Evolutionary conservation across 64 coral and sea anemone genomes (phyloP).

Genomic region (Porites lutea): DNA sequence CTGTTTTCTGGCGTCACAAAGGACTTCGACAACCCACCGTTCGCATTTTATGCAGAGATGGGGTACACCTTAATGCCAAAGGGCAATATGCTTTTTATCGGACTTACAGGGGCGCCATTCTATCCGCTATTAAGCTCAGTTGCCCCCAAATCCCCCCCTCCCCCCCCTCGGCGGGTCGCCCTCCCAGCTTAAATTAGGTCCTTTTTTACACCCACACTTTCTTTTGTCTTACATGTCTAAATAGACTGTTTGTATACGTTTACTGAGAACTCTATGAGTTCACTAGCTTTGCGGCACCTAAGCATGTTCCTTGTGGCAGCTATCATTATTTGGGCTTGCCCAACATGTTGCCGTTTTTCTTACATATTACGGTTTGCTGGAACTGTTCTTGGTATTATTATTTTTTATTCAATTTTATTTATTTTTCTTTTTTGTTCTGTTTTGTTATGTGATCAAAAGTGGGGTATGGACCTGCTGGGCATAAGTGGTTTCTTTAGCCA

Average conservation of each 20-base stretch:
- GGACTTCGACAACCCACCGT: background rate
- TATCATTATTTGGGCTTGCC: background rate
- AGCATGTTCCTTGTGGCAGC: background rate
- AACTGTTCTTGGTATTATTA: too few relatives aligned
- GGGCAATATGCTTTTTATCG: background rate
- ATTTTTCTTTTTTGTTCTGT: background rate
- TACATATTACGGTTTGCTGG: background rate
- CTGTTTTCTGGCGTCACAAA: background rate
- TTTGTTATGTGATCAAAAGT: too few relatives aligned
- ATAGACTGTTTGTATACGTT: background rate
- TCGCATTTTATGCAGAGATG: background rate
- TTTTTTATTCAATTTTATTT: background rate
- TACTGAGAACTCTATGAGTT: too few relatives aligned
- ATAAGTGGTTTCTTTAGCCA: too few relatives aligned
- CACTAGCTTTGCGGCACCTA: background rate
- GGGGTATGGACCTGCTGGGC: too few relatives aligned
- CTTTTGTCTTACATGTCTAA: background rate
- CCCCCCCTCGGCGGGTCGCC: too few relatives aligned
- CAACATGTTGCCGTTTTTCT: constrained; percentile 5
- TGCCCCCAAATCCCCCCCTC: background rate
- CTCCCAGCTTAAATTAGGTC: background rate
- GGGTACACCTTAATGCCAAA: background rate
- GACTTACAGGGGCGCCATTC: background rate
- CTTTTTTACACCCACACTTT: background rate
- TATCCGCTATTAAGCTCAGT: background rate